Evolutionary conservation across 1,140 invertebrate species (phyloP).

Genomic region (Diabrotica virgifera): DNA sequence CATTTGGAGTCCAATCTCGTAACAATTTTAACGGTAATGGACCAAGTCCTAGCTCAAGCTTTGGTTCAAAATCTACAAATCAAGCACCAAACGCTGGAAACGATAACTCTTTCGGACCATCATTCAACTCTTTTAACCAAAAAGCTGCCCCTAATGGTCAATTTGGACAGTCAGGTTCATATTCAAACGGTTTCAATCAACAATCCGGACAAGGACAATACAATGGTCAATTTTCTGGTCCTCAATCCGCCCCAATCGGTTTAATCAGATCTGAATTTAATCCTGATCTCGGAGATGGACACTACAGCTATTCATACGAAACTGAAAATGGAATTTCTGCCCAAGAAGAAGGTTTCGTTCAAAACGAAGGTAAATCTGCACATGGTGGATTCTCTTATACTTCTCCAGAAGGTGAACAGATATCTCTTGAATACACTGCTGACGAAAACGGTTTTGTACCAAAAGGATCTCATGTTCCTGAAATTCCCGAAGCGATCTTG

Average conservation of each 20-base stretch:
- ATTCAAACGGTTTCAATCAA: no score
- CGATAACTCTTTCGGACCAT: neutral
- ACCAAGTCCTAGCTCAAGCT: neutral
- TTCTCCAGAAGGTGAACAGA: slow-evolving; percentile 54
- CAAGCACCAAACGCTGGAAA: no score
- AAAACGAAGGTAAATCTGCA: slow-evolving; percentile 36
- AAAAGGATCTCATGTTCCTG: slow-evolving; percentile 51
- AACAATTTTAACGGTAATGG: neutral
- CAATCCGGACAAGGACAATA: no score
- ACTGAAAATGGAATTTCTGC: slow-evolving; percentile 58
- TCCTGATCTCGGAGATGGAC: slow-evolving; percentile 29
- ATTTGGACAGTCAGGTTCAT: neutral
- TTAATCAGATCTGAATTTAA: slow-evolving; percentile 41
- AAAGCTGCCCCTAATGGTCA: neutral
- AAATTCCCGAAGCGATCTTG: slow-evolving; percentile 51
- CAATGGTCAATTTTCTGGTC: neutral
- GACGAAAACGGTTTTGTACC: slow-evolving; percentile 58
- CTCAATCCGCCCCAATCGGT: slow-evolving; percentile 44
- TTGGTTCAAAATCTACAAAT: neutral
- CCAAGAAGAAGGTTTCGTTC: slow-evolving; percentile 51
- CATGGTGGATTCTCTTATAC: slow-evolving; percentile 57
- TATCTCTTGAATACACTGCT: slow-evolving; percentile 56
- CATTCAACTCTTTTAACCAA: neutral
- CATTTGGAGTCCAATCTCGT: neutral
- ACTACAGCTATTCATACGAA: slow-evolving; percentile 57